Conservation (phyloP, 2,113 vertebrate genomes). For the Dolichallabes microphthalmus region DNA sequence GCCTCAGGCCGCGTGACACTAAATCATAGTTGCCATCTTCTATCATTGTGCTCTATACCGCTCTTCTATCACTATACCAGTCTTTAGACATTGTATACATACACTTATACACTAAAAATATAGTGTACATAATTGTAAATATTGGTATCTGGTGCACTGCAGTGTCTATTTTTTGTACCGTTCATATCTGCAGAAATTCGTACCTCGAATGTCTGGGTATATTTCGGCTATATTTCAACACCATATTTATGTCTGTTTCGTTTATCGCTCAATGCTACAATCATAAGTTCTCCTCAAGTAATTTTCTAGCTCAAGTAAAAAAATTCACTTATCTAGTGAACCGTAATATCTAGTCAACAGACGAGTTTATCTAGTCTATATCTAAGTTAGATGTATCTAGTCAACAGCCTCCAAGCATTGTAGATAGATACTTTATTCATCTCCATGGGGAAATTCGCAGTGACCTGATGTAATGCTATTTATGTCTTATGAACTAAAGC, state of each 20-base stretch:
- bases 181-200: no score
- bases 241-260: not conserved
- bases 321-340: not conserved
- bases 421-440: no score
- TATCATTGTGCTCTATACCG: not conserved
- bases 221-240: no score
- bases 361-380: not conserved
- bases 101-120: no score
- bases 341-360: not conserved
- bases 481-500: not conserved
- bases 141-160: no score
- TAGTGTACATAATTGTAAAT: no score
- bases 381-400: no score
- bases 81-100: no score
- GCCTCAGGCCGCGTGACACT: not conserved
- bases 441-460: no score
- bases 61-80: no score
- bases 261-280: not conserved
- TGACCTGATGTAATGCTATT: not conserved
- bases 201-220: no score
- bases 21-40: not conserved
- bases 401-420: not conserved
- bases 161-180: no score
- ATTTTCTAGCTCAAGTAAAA: not conserved
- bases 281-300: not conserved